Evolutionary conservation across 2,113 vertebrate genomes (phyloP).

Genomic region (Psilopsiagon aurifrons): DNA sequence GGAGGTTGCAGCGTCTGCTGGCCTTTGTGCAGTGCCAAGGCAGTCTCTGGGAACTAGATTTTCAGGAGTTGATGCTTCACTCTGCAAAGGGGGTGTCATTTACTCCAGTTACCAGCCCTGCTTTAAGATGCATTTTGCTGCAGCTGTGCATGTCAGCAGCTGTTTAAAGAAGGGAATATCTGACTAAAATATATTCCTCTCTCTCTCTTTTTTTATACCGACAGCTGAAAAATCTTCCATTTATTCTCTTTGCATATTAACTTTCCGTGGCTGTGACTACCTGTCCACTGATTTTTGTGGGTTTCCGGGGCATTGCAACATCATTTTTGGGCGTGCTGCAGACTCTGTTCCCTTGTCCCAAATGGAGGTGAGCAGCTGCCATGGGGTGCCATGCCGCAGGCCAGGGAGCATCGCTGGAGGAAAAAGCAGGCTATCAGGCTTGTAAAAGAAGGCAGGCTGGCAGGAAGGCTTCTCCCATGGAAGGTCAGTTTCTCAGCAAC

Average conservation of each 20-base stretch:
- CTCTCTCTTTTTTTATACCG: neutral
- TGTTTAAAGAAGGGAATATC: neutral
- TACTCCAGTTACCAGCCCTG: neutral
- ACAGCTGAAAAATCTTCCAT: neutral
- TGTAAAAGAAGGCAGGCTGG: constrained; percentile 43
- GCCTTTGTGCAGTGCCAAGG: neutral
- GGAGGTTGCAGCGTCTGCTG: neutral
- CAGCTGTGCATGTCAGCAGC: neutral
- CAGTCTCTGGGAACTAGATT: neutral
- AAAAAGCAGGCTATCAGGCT: neutral
- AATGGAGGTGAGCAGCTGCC: neutral
- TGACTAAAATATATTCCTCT: neutral
- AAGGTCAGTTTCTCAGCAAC: constrained; percentile 83
- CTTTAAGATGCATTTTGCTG: neutral
- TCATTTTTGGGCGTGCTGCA: accelerated
- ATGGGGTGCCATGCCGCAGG: accelerated
- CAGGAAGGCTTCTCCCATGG: constrained; percentile 62
- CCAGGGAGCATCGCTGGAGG: neutral
- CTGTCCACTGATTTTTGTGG: neutral
- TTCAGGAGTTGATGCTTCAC: neutral
- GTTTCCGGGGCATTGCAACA: accelerated
- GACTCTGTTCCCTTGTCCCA: accelerated
- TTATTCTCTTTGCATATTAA: neutral
- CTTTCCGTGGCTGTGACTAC: neutral
- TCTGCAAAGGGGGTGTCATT: neutral